These are phyloP conservation scores for Echinometra lucunter DNA, from an alignment of 53 echinoderm and acorn worm species.

Conservation along the genomic window DNA sequence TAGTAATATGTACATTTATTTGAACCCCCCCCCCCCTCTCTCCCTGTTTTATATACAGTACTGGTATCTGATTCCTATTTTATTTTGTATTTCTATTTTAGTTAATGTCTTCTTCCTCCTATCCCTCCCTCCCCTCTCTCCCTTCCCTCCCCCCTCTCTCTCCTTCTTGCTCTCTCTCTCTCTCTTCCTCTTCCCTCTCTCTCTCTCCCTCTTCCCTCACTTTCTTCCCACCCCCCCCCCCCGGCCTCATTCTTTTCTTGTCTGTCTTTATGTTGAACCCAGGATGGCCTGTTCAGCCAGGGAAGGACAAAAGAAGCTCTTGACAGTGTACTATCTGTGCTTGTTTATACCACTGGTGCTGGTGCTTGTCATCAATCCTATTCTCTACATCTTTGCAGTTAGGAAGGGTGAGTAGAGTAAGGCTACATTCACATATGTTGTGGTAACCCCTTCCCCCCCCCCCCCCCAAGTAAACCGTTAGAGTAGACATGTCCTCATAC, in stretches of 20 bases:
- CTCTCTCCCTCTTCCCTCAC: not conserved
- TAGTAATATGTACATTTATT: too few relatives aligned
- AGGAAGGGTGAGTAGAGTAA: constrained; percentile 68
- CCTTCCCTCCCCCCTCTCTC: not conserved
- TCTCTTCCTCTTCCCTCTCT: not conserved
- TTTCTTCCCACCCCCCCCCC: not conserved
- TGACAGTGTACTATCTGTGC: constrained; percentile 77
- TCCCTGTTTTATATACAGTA: too few relatives aligned
- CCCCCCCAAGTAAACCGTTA: too few relatives aligned
- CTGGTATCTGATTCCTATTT: too few relatives aligned
- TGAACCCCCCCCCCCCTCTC: too few relatives aligned
- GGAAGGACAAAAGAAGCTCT: not conserved
- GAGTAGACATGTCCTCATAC: too few relatives aligned
- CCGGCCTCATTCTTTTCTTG: not conserved
- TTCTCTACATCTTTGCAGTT: constrained; percentile 76
- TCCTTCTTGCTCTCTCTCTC: not conserved
- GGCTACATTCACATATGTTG: not conserved
- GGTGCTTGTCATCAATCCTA: constrained; percentile 79
- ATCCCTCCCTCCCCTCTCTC: not conserved
- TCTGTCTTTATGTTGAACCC: not conserved
- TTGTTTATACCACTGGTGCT: constrained; percentile 77
- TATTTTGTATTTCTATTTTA: not conserved
- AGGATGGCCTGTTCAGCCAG: constrained; percentile 73
- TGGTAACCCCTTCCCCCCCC: too few relatives aligned
- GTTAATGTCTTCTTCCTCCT: not conserved